Evolutionary conservation across 2,113 vertebrate genomes (phyloP).

Genomic region (Corapipo altera): DNA sequence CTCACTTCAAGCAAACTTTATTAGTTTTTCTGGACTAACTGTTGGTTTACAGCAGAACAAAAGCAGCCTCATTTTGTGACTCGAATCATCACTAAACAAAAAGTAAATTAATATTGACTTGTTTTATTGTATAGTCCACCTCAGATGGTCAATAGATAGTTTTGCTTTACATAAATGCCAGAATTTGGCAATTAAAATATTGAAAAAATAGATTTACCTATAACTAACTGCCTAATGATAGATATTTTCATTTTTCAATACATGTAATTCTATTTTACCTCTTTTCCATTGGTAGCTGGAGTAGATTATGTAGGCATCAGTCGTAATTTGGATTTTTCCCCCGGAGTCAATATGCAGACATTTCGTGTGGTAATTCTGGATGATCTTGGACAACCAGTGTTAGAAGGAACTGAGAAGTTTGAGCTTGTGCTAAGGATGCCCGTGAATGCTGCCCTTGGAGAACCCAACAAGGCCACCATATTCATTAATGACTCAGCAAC

Average conservation of each 20-base stretch:
- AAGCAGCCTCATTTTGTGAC: not conserved
- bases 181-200: not conserved
- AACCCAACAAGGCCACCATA: conserved; percentile 83
- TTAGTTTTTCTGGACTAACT: not conserved
- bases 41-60: not conserved
- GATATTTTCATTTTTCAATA: not conserved
- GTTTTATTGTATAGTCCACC: not conserved
- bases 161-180: not conserved
- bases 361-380: conserved; percentile 87
- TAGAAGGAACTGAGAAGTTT: conserved; percentile 90
- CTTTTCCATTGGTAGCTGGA: conserved; percentile 79
- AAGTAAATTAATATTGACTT: not conserved
- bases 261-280: not conserved
- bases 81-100: not conserved
- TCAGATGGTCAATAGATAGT: not conserved
- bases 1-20: not conserved
- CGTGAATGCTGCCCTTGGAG: conserved; percentile 85
- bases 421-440: conserved; percentile 91
- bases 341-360: conserved; percentile 88
- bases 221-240: not conserved
- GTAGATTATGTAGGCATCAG: conserved; percentile 94
- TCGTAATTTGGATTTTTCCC: conserved; percentile 88
- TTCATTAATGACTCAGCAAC: conserved; percentile 90
- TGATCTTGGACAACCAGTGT: conserved; percentile 88
- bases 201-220: not conserved